Base-by-base conservation (phyloP, 2,113 vertebrate genomes). In the Aptenodytes forsteri region DNA sequence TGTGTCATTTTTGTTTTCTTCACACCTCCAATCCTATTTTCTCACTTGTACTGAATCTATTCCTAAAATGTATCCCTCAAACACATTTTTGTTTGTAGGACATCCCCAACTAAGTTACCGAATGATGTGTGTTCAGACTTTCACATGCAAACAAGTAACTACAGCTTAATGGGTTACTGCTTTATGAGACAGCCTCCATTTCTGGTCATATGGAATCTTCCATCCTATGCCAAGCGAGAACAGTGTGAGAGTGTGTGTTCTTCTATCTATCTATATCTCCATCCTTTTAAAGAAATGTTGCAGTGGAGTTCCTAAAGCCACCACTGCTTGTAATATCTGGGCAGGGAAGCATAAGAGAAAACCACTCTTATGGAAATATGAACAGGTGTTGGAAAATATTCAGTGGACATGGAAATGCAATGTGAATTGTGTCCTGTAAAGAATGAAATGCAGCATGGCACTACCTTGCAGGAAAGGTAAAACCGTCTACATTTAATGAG, bases 101-200 rank as follows among this genome's bases (percentile, higher is more conserved):
- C 7, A 56, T 40, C 6, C 14, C 10, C 20, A 78, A 30, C 6
- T 44, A 87, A 71, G 14, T 9, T 71, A 46, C 16, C 17, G 23
- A 40, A 8, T 49, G 21, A 75, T 6, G 6, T 19, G 1, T 26
- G 3, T 34, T 90, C 32, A 90, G 56, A 58, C 13, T 56, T 75
- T 50, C 18, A 56, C 20, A 32, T 19, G 26, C 8, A 64, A 76
- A 80, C 21, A 46, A 59, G 5, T 55, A 78, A 30, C 11, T 34
- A 17, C 6, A 88, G 2, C 14, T 66, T 58, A 66, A 46, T 47
- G 34, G 3, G 10, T 59, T 59, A 30, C 20, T 34, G 6, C 11
- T 65, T 58, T 19, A 26, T 67, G 25, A 67, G 14, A 25, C 7
- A 0, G 0, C 2, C 3, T 66, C 17, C 7, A 40, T 67, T 92